phyloP scores from a whole-genome alignment of 2,113 vertebrate genomes.

The Cromileptes altivelis region DNA sequence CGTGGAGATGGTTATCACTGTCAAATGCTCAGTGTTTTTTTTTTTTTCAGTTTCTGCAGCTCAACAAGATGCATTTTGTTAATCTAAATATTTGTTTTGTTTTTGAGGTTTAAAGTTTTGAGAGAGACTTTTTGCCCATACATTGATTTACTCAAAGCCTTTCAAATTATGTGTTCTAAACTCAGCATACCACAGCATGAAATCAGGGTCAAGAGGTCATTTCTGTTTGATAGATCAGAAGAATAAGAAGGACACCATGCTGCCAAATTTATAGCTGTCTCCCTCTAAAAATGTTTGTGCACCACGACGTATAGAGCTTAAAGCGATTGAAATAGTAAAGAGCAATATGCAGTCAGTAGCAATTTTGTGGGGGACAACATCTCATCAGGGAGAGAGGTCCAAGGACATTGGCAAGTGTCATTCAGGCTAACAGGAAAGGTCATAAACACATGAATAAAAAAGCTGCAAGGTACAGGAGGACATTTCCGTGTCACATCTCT shows the following conservation, averaged over 20 bases:
- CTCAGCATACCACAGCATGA: not conserved
- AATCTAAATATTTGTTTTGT: not conserved
- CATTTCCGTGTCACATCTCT: slow-evolving; percentile 32
- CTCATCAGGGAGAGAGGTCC: slow-evolving; percentile 22
- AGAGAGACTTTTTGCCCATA: not conserved
- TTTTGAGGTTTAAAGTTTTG: not conserved
- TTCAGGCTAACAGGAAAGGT: slow-evolving; percentile 36
- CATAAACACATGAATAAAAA: slow-evolving; percentile 43
- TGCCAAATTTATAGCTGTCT: not conserved
- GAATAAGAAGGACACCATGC: not conserved
- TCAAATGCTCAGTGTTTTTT: slow-evolving; percentile 6
- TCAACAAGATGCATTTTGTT: slow-evolving; percentile 9
- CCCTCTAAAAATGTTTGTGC: slow-evolving; percentile 8
- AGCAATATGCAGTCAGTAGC: slow-evolving; percentile 12
- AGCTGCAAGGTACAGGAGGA: slow-evolving; percentile 9
- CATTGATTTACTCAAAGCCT: not conserved
- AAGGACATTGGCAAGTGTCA: slow-evolving; percentile 32
- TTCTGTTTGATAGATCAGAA: not conserved
- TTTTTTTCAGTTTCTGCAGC: not conserved
- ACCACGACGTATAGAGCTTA: not conserved
- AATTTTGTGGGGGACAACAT: slow-evolving; percentile 35
- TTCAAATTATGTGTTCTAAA: slow-evolving; percentile 7
- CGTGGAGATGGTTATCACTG: slow-evolving; percentile 64
- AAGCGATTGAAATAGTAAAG: slow-evolving; percentile 17
- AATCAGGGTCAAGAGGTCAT: not conserved